Evolutionary conservation across 2,888 invertebrate genomes (phyloP), one percentile per base, ranked within the genome.

Genomic region (Adineta ricciae): DNA sequence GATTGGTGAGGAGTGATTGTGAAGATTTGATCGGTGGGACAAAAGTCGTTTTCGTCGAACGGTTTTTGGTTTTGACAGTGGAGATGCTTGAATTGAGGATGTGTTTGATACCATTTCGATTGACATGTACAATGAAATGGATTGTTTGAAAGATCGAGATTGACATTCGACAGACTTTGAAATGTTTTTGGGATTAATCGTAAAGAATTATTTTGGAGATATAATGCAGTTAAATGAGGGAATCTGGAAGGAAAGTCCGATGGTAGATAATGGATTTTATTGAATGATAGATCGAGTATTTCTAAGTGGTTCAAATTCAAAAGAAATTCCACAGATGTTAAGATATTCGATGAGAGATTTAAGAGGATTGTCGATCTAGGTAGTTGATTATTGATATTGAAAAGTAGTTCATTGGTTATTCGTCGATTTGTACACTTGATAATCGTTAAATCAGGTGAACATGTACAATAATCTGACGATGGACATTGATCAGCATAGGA

Each of bases 71-170:
- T 46, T 46, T 46, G 46, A 46, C 46, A 46, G 11, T 8, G 46
- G 11, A 46, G 5, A 46, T 46, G 46, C 11, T 11, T 5, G 5
- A 46, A 46, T 46, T 46, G 46, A 8, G 46, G 46, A 46, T 46
- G 38, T 38, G 78, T 41, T 78, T 78, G 11, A 41, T 41, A 78
- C 78, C 78, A 78, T 78, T 78, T 78, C n/a, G 41, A 24, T 41
- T 24, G 9, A 41, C 78, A 78, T 11, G 41, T n/a, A 41, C 78
- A 78, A 41, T 78, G 9, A 2, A 78, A 78, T n/a, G 78, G 78
- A 78, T 78, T 78, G n/a, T 78, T 38, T n/a, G 78, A 38, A 41
- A 41, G 11, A 78, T 78, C 78, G n/a, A 78, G 5, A 78, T 78
- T 41, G 14, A 78, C 41, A 78, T 78, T 78, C 14, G 41, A 41